Conservation (phyloP, 2,797 vertebrate genomes). For the Nannoperca australis region DNA sequence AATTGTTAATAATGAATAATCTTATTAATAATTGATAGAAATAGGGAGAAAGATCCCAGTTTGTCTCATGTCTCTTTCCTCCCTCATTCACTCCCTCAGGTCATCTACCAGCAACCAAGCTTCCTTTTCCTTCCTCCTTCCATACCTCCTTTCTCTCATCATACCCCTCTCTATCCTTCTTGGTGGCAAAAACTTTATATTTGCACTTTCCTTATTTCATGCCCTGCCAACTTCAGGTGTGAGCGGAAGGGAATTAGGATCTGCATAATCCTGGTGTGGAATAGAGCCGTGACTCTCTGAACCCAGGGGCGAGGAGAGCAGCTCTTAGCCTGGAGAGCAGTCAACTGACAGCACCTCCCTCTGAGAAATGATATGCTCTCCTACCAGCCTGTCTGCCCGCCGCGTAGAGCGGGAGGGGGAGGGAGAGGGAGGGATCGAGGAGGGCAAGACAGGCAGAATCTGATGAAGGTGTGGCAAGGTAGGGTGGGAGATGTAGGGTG, state of each 20-base stretch:
- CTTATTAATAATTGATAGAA: conserved; percentile 10
- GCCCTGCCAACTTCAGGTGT: conserved; percentile 84
- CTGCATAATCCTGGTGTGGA: conserved; percentile 81
- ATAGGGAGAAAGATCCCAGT: not conserved
- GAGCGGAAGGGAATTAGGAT: conserved; percentile 79
- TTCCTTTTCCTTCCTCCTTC: conserved; percentile 1
- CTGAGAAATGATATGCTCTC: conserved; percentile 71
- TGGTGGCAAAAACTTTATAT: conserved; percentile 74
- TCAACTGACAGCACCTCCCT: conserved; percentile 71
- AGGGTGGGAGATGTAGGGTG: not conserved
- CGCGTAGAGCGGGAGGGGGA: not conserved
- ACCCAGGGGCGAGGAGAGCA: conserved; percentile 64
- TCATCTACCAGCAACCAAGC: conserved; percentile 15
- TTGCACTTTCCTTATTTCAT: conserved; percentile 83
- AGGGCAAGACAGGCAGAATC: conserved; percentile 46
- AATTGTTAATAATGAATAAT: too few species aligned
- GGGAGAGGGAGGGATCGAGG: conserved; percentile 20
- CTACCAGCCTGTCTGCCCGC: conserved; percentile 40
- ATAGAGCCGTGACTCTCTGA: conserved; percentile 69
- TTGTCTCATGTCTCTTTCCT: not conserved
- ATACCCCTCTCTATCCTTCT: conserved; percentile 14
- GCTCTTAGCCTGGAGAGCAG: conserved; percentile 68
- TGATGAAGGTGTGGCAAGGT: conserved; percentile 39
- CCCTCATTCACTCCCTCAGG: conserved; percentile 21
- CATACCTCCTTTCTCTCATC: not conserved